Evolutionary conservation across 2,888 invertebrate genomes (phyloP), one percentile per base, ranked within the genome.

Genomic region (Pomacea canaliculata): DNA sequence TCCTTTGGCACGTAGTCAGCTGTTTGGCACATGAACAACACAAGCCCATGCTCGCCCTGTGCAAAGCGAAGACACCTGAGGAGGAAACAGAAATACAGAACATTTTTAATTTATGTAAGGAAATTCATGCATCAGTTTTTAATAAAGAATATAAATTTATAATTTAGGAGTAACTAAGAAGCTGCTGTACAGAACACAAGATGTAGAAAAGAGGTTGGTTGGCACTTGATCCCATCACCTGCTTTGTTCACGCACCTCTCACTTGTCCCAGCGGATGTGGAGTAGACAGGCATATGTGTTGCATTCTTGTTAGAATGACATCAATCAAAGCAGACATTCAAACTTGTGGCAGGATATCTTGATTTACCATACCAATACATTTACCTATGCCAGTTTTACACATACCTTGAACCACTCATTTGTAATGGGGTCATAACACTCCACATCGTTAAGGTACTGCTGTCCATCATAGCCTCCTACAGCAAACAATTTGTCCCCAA

Each of bases 391-490:
- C 37, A 37, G 51, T 16, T 16, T 56, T 56, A 56, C 0, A 68
- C 78, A 74, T n/a, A 93, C 93, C 91, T 92, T 91, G 81, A 91
- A 91, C 92, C 92, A 92, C 82, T 91, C 91, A 80, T 92, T 91
- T 75, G 83, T 88, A 74, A 90, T 94, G 1, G 97, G 94, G 91
- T 97, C 97, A 90, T 96, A 97, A 67, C 86, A 85, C 78, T 98
- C 97, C 3, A 97, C 97, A 79, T 95, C 94, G 86, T 94, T 95
- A 69, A 97, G 92, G 90, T 96, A 97, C 84, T 95, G 94, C 86
- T 95, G 95, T 49, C 97, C 97, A 92, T 97, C 97, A 90, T 96
- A 97, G 1, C 98, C 98, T 46, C 97, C 97, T 46, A 96, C 94
- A 63, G 95, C 95, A 71, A 95, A 94, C 76, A 96, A 92, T 83